Percentiles rank a stretch among this genome's conserved stretches.
Conservation (phyloP, 2,113 vertebrate genomes). For the Saccopteryx bilineata region DNA sequence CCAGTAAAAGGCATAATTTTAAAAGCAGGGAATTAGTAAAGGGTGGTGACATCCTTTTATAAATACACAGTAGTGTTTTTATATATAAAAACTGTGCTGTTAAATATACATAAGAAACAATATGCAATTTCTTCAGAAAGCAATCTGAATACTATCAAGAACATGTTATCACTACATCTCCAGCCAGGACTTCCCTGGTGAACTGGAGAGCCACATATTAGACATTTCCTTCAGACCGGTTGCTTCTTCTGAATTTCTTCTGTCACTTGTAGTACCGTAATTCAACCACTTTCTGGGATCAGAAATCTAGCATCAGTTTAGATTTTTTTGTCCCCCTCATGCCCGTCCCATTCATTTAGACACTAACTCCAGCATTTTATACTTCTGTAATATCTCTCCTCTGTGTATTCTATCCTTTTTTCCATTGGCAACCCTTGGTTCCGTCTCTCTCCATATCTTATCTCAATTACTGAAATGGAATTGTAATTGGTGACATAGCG, state of each 20-base stretch:
- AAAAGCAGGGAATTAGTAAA: background rate
- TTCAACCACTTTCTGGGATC: background rate
- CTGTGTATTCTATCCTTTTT: background rate
- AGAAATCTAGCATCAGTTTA: constrained; percentile 13
- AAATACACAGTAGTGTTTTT: background rate
- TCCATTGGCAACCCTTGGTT: background rate
- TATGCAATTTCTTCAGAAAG: background rate
- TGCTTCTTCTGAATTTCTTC: background rate
- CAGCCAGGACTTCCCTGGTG: background rate
- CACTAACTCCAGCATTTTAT: background rate
- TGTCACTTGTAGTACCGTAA: background rate
- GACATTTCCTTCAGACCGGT: background rate
- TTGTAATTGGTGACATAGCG: background rate
- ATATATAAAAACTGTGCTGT: background rate
- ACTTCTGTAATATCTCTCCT: background rate
- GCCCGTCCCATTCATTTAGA: background rate
- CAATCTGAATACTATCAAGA: background rate
- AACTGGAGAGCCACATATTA: background rate
- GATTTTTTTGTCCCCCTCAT: background rate
- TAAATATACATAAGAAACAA: background rate
- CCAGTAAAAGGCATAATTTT: background rate
- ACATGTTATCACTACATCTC: background rate
- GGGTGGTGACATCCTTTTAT: background rate
- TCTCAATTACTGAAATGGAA: background rate
- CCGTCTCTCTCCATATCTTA: background rate